Evolutionary conservation across 2,113 vertebrate genomes (phyloP).

Genomic region (Stictonetta naevosa): DNA sequence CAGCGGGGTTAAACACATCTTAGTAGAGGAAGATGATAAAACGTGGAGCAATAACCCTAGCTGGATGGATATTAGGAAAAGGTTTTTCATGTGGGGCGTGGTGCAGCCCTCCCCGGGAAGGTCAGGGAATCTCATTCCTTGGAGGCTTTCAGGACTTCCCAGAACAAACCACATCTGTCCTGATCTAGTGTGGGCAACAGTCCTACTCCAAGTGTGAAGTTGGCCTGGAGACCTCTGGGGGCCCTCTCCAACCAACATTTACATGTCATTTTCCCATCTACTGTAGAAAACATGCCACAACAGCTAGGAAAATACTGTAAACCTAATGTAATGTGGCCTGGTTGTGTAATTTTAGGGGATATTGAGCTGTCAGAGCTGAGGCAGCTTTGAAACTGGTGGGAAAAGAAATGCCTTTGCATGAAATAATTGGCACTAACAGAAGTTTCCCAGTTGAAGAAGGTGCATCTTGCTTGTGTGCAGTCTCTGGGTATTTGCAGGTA

Average conservation of each 20-base stretch:
- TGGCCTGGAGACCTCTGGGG: background rate
- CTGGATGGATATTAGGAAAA: background rate
- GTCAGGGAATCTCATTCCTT: background rate
- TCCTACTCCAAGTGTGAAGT: background rate
- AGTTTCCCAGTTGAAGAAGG: background rate
- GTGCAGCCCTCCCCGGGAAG: background rate
- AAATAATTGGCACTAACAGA: background rate
- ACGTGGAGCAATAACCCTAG: background rate
- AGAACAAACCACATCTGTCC: background rate
- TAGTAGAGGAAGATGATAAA: background rate
- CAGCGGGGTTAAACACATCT: background rate
- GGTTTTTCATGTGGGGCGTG: background rate
- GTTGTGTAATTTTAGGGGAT: background rate
- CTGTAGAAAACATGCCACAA: background rate
- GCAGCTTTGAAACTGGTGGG: background rate
- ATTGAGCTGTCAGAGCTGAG: background rate
- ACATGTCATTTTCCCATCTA: background rate
- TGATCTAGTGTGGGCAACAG: background rate
- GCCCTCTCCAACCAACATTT: background rate
- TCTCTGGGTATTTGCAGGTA: background rate
- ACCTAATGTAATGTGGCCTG: background rate
- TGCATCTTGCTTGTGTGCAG: background rate
- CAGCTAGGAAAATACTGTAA: background rate
- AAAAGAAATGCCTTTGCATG: background rate
- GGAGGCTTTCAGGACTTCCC: background rate